These are phyloP conservation scores for Emydura subglobosa DNA, from an alignment of 2,113 vertebrate genomes.

Conservation along the genomic window DNA sequence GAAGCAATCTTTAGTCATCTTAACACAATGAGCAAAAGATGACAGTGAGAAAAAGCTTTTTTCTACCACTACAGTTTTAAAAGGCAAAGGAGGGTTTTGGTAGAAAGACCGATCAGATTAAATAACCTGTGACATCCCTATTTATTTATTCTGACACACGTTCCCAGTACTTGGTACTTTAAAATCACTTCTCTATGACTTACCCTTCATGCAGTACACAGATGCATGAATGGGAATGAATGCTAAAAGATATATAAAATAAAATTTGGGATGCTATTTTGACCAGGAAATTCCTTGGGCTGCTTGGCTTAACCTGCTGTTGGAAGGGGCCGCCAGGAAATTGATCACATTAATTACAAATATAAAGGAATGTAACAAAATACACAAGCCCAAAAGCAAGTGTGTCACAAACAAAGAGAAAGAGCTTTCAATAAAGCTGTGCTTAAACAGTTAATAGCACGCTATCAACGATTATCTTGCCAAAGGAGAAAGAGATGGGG, in stretches of 20 bases:
- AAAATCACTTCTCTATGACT: neutral
- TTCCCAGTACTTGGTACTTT: neutral
- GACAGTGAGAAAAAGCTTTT: neutral
- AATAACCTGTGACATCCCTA: neutral
- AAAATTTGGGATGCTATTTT: neutral
- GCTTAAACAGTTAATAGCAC: neutral
- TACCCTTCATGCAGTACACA: neutral
- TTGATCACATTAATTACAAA: neutral
- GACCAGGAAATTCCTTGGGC: rapidly evolving
- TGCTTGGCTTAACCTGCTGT: neutral
- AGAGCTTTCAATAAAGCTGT: neutral
- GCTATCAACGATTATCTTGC: rapidly evolving
- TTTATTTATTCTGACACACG: neutral
- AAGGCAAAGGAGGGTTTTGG: neutral
- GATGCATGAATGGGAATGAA: neutral
- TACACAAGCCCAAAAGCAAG: rapidly evolving
- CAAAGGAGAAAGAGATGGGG: neutral
- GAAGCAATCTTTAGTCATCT: slow-evolving; percentile 7
- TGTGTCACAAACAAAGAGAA: rapidly evolving
- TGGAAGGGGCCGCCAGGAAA: rapidly evolving
- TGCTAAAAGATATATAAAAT: neutral
- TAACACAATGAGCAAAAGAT: neutral
- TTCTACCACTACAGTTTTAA: neutral
- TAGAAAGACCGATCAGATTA: neutral
- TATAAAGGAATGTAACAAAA: neutral